Conservation (phyloP, 2,888 invertebrate species). For the Trissolcus japonicus region DNA sequence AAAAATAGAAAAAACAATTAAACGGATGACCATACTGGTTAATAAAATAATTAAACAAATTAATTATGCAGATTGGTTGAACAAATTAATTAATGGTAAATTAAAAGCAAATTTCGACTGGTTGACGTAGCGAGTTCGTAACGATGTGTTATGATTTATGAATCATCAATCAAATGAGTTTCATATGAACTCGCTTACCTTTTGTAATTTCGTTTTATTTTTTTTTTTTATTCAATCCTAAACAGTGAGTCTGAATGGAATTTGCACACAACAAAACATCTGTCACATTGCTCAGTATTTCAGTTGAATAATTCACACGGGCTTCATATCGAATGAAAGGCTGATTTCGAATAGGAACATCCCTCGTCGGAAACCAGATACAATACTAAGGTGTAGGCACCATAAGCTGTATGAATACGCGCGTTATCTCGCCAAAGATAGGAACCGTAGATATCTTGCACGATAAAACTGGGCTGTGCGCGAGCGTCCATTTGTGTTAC, state of each 20-base stretch:
- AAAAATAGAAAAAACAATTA: no score
- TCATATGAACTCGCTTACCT: conserved; percentile 12
- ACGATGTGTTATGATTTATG: background rate
- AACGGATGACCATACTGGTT: no score
- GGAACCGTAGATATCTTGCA: conserved; percentile 66
- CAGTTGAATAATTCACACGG: conserved; percentile 16
- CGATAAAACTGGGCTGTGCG: conserved; percentile 63
- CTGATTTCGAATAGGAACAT: conserved; percentile 13
- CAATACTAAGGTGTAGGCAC: conserved; percentile 62
- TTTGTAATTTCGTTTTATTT: no score
- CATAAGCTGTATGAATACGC: conserved; percentile 61
- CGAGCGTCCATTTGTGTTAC: conserved; percentile 32
- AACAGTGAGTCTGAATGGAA: background rate
- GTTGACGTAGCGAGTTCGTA: no score
- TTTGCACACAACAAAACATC: conserved; percentile 10
- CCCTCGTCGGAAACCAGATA: conserved; percentile 24
- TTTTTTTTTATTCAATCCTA: conserved; percentile 1
- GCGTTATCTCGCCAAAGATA: conserved; percentile 69
- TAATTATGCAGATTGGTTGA: no score
- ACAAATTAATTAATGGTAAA: background rate
- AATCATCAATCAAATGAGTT: background rate
- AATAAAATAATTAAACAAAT: no score
- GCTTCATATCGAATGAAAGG: conserved; percentile 6
- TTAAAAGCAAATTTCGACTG: no score
- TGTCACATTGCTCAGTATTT: conserved; percentile 17